These are phyloP conservation scores for Platynereis dumerilii DNA, from an alignment of 2,888 invertebrate species.

Conservation along the genomic window DNA sequence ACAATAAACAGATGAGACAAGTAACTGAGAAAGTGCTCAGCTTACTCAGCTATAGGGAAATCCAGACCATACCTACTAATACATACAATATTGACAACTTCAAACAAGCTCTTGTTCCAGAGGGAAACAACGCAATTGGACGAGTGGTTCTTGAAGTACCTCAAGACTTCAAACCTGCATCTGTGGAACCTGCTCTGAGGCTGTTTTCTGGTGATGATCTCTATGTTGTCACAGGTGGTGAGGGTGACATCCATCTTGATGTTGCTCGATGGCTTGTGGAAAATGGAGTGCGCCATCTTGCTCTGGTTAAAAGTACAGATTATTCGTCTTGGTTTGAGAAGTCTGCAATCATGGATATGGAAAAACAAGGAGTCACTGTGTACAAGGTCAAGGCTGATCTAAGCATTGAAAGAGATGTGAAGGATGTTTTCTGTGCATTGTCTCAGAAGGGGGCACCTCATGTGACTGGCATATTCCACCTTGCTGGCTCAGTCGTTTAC, in stretches of 20 bases:
- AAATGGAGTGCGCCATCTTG: slow-evolving; percentile 11
- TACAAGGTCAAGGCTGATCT: slow-evolving; percentile 14
- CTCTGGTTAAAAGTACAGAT: slow-evolving; percentile 4
- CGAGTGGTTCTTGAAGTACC: slow-evolving; percentile 19
- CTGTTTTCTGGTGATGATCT: slow-evolving; percentile 8
- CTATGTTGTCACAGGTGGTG: slow-evolving; percentile 13
- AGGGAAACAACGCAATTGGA: slow-evolving; percentile 14
- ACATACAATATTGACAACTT: slow-evolving; percentile 8
- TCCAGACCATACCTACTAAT: slow-evolving; percentile 15
- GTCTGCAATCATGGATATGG: slow-evolving; percentile 1
- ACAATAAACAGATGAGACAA: slow-evolving; percentile 3
- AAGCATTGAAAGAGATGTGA: slow-evolving; percentile 6
- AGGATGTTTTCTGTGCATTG: neutral
- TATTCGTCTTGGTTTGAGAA: slow-evolving; percentile 7
- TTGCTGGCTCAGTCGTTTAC: neutral
- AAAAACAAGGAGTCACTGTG: slow-evolving; percentile 8
- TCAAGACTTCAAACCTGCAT: slow-evolving; percentile 3
- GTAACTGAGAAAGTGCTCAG: neutral
- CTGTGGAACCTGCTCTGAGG: slow-evolving; percentile 1
- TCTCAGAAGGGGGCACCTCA: slow-evolving; percentile 1
- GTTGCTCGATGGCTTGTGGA: slow-evolving; percentile 21
- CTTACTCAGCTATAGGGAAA: slow-evolving; percentile 11
- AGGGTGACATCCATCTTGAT: slow-evolving; percentile 8
- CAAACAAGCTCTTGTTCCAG: neutral
- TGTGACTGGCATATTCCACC: slow-evolving; percentile 10